A percentile compares a stretch with the other conserved stretches of the same genome.
These are phyloP conservation scores for Corythoichthys haematopterus DNA, from an alignment of 2,113 vertebrate species.

Conservation along the genomic window DNA sequence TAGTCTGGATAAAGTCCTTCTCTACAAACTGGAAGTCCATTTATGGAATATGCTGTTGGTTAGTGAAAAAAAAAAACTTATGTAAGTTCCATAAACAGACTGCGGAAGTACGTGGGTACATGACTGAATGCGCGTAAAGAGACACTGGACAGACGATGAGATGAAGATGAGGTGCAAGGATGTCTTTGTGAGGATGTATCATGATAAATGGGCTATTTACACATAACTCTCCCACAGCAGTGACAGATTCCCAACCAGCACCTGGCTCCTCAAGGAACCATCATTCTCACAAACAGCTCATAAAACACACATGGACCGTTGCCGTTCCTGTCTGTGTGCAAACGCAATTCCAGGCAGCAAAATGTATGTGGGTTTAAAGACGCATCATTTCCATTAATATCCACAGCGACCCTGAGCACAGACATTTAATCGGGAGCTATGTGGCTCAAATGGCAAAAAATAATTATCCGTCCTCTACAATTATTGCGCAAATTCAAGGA, in stretches of 20 bases:
- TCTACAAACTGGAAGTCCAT: constrained; percentile 26
- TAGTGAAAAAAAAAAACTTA: constrained; percentile 13
- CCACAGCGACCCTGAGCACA: constrained; percentile 11
- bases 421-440: background rate
- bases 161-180: constrained; percentile 7
- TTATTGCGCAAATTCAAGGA: constrained; percentile 29
- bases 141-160: background rate
- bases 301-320: constrained; percentile 30
- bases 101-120: constrained; percentile 30
- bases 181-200: constrained; percentile 20
- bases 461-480: constrained; percentile 7
- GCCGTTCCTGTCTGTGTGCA: background rate
- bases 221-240: constrained; percentile 31
- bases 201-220: constrained; percentile 52
- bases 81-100: constrained; percentile 36
- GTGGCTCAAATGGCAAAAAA: constrained; percentile 1
- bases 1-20: background rate
- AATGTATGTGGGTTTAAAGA: constrained; percentile 12
- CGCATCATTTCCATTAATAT: constrained; percentile 4
- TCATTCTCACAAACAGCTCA: constrained; percentile 25
- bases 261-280: constrained; percentile 36
- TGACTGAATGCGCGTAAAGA: constrained; percentile 38
- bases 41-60: constrained; percentile 8
- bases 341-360: constrained; percentile 6
- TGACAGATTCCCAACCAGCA: constrained; percentile 37